These are phyloP conservation scores for Talpa occidentalis DNA, from an alignment of 2,113 vertebrate species.

Conservation along the genomic window DNA sequence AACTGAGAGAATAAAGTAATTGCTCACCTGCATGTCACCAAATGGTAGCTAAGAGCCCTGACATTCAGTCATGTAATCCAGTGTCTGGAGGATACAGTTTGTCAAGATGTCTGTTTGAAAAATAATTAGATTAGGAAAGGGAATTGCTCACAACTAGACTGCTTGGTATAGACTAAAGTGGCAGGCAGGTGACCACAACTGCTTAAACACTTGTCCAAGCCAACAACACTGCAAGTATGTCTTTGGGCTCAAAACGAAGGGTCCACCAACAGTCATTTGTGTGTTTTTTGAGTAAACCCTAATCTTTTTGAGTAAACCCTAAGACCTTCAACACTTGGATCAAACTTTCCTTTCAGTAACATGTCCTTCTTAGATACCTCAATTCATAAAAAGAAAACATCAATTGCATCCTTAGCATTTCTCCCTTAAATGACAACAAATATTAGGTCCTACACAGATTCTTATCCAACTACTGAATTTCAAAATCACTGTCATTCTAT, in stretches of 20 bases:
- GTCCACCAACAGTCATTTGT: not conserved
- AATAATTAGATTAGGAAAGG: not conserved
- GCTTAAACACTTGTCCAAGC: not conserved
- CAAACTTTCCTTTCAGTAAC: not conserved
- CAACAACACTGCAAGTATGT: not conserved
- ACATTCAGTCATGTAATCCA: not conserved
- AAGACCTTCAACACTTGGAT: not conserved
- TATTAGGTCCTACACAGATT: not conserved
- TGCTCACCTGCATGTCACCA: not conserved
- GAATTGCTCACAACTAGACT: not conserved
- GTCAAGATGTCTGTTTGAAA: not conserved
- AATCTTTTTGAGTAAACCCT: constrained; percentile 18
- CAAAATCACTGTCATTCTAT: not conserved
- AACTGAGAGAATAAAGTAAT: not conserved
- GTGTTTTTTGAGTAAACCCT: not conserved
- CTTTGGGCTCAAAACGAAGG: not conserved
- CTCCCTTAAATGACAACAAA: not conserved
- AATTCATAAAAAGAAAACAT: constrained; percentile 13
- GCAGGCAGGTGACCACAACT: not conserved
- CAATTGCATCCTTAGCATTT: not conserved
- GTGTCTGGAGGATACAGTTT: not conserved
- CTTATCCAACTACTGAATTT: not conserved
- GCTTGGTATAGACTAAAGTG: not conserved
- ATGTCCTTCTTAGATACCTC: not conserved
- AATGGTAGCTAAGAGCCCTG: not conserved